Base-by-base conservation (phyloP, 1,140 invertebrate genomes). In the Musca domestica region DNA sequence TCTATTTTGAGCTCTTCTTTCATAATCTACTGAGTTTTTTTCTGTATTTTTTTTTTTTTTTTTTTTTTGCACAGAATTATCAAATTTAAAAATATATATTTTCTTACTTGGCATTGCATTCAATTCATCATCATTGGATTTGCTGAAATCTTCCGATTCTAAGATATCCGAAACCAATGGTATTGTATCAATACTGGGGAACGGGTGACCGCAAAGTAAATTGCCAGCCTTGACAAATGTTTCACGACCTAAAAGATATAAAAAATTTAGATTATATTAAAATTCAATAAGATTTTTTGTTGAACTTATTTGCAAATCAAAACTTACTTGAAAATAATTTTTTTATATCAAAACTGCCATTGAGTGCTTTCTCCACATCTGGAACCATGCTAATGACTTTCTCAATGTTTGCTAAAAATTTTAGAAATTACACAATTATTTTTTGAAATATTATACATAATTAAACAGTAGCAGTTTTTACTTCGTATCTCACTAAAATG, bases 171-270 rank as follows among this genome's bases (percentile, higher is more conserved):
- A 84, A 63, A 81, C 74, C 67, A 79, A 56, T 0, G 80, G 78
- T 61, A 81, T 82, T 47, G 75, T 75, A 15, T 81, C 75, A 9
- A 75, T 80, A 67, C 69, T 74, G 20, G 80, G 76, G 71, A 89
- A 83, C 2, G 85, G 82, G 72, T 85, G 85, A 0, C 88, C 88
- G 67, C 88, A 90, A 14, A 89, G 67, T 76, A 88, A 78, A 49
- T 84, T 82, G 19, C 88, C 88, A 2, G 84, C 81, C 30, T 86
- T 84, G 0, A 83, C 76, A 20, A 82, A 82, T 0, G 76, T 81
- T 27, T 71, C 67, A 12, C 78, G 77, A 74, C 77, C 80, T 80
- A 15, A 15, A 22, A 20, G 2, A 47, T 30, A 17, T 46, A 7
- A 14, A 68, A 48, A 19, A 22, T 12, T 30, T 4, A 48, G n/a